Evolutionary conservation across 2,113 vertebrate species (phyloP).

Genomic region (Carettochelys insculpta): DNA sequence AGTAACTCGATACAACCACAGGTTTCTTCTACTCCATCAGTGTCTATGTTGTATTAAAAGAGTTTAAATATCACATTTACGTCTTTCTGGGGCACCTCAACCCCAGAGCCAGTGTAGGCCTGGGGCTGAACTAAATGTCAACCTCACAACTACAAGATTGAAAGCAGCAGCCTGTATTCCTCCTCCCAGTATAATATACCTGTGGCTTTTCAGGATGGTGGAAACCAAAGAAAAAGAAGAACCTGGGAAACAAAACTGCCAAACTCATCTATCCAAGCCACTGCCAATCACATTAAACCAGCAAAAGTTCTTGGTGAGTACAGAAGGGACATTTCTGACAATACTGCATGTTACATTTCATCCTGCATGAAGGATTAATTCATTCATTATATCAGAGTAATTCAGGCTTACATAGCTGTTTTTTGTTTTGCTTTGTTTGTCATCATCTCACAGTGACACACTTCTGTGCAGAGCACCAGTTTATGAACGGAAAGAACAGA

Average conservation of each 20-base stretch:
- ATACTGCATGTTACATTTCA: neutral
- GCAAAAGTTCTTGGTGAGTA: neutral
- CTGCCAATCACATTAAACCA: neutral
- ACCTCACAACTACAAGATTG: neutral
- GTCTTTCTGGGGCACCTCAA: fast-evolving
- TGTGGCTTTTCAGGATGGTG: neutral
- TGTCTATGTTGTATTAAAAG: no score
- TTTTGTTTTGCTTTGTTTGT: neutral
- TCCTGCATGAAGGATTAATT: neutral
- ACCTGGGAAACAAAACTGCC: neutral
- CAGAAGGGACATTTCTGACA: neutral
- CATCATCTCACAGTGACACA: neutral
- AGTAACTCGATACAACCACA: no score
- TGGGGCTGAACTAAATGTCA: neutral
- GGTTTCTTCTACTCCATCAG: no score
- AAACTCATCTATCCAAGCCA: neutral
- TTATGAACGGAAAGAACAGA: no score
- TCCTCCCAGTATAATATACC: neutral
- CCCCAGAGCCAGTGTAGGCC: neutral
- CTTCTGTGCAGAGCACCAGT: neutral
- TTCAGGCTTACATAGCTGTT: neutral
- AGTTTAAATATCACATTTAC: neutral
- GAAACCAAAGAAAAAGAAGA: neutral
- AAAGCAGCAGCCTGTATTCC: neutral
- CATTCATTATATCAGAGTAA: neutral